Percentiles rank a stretch among this genome's conserved stretches.
Evolutionary conservation across 2,888 invertebrate genomes (phyloP).

Genomic region (Physocephala rufipes): DNA sequence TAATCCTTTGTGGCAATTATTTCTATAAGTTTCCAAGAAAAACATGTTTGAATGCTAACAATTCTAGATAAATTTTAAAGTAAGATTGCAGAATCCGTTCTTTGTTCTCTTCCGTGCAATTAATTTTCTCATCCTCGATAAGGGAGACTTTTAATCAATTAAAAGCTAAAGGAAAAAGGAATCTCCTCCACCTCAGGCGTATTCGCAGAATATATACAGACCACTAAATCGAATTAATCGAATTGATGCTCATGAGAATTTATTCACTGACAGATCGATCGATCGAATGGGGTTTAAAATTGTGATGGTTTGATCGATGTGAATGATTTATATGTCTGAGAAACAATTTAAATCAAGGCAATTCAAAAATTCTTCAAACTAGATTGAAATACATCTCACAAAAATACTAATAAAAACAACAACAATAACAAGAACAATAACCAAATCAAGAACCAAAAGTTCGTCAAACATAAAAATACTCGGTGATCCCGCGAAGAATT

Average conservation of each 20-base stretch:
- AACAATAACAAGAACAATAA: too few species aligned
- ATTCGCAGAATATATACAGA: background rate
- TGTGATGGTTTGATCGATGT: conserved; percentile 3
- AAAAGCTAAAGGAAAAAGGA: conserved; percentile 1
- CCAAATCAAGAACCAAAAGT: background rate
- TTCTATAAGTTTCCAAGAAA: too few species aligned
- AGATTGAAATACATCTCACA: background rate
- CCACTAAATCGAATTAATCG: background rate
- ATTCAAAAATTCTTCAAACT: conserved; percentile 30
- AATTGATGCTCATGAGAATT: conserved; percentile 1
- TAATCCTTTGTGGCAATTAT: too few species aligned
- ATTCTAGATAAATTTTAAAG: too few species aligned
- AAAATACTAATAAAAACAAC: too few species aligned
- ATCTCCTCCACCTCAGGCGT: background rate
- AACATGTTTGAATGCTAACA: too few species aligned
- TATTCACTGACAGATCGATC: background rate
- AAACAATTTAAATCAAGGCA: conserved; percentile 43
- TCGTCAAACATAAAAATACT: conserved; percentile 17
- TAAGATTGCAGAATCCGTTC: too few species aligned
- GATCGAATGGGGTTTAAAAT: background rate
- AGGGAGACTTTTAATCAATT: background rate
- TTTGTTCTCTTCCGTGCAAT: too few species aligned
- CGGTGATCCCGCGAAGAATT: conserved; percentile 16
- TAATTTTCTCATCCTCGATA: too few species aligned
- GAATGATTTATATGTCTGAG: conserved; percentile 58